Evolutionary conservation across 2,888 invertebrate genomes (phyloP), one percentile per base, ranked within the genome.

Genomic region (Hybos culiciformis): DNA sequence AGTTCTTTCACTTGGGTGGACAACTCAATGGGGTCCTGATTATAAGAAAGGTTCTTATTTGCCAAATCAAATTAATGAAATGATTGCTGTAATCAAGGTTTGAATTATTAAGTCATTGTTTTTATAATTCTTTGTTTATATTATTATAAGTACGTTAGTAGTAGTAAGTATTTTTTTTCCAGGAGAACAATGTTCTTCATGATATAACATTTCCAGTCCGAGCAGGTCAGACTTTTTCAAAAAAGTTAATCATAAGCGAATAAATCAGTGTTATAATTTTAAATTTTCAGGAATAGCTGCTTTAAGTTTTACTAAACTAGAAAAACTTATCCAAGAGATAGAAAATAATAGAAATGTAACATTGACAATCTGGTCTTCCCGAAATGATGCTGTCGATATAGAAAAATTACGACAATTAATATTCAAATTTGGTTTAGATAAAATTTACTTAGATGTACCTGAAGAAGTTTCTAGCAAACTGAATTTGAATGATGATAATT

Each of bases 1-100:
- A 0, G 77, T 78, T 0, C 67, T 91, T 3, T 91, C 90, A 8
- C 68, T 87, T 6, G 91, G 87, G 1, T 91, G 91, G 91, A 88
- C 85, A 17, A 88, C 88, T 2, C 71, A 68, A 47, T 79, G 73
- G 59, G 71, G 72, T 4, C 65, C 63, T 1, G 62, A 69, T 47
- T 64, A 65, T 45, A 71, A 54, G 3, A 58, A 71, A 36, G 78
- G 74, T 2, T 69, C 67, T 21, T 86, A 85, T 61, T 75, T 72
- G 5, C 56, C 69, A 3, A 66, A 70, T 0, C 73, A 86, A 40
- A 73, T 84, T n/a, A 66, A 75, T 1, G 68, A 71, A 15, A 90
- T 90, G 87, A 55, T 78, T 3, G 59, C 74, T 4, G 65, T 67
- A 6, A 67, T 84, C 17, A 70, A 64, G 41, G 68, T 69, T 26